Conservation (phyloP, 2,888 invertebrate species). For the Unio pictorum region DNA sequence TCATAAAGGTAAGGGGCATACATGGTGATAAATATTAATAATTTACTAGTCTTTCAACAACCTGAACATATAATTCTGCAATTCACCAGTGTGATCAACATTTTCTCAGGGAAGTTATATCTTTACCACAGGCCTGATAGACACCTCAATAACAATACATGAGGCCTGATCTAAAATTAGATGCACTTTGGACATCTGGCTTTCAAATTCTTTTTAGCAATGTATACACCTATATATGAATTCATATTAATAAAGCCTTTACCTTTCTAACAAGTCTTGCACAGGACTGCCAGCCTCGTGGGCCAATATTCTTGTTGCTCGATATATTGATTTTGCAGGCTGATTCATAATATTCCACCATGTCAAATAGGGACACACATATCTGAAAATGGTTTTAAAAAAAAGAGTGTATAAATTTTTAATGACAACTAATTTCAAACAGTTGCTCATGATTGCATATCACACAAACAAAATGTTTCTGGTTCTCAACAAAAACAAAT, state of each 20-base stretch:
- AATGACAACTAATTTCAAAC: background rate
- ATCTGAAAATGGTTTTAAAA: slow-evolving; percentile 69
- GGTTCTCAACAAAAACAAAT: background rate
- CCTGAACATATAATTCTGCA: no score
- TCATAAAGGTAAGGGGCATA: no score
- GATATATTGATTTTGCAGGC: slow-evolving; percentile 83
- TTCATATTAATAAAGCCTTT: slow-evolving; percentile 25
- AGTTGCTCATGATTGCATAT: background rate
- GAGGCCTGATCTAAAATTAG: no score
- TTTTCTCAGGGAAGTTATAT: no score
- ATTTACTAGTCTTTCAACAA: no score
- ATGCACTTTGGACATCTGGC: background rate
- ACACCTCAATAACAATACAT: no score
- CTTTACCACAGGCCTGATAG: no score
- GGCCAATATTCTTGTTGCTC: slow-evolving; percentile 82
- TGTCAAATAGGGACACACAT: slow-evolving; percentile 87
- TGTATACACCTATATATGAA: slow-evolving; percentile 72
- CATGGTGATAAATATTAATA: no score
- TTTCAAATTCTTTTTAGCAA: slow-evolving; percentile 78
- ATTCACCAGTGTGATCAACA: no score
- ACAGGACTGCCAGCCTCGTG: slow-evolving; percentile 88
- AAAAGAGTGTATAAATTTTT: background rate
- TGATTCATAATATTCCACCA: slow-evolving; percentile 94
- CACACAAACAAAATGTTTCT: background rate
- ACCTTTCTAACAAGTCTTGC: slow-evolving; percentile 85